These are phyloP conservation scores for Eurystomus gularis DNA, from an alignment of 2,113 vertebrate species.

Conservation along the genomic window DNA sequence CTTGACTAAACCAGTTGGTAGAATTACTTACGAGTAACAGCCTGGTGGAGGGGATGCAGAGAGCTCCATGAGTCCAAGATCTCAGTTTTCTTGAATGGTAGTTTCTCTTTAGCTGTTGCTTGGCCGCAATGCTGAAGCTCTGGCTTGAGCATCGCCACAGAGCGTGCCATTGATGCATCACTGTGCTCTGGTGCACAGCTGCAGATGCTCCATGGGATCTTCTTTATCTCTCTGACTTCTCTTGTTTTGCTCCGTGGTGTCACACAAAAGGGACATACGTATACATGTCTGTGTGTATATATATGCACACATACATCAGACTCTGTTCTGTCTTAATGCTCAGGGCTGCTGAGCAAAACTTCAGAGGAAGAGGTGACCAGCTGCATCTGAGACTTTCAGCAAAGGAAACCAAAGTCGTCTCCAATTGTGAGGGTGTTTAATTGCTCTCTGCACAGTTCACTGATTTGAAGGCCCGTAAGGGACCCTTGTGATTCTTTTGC, in stretches of 20 bases:
- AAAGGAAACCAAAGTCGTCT: constrained; percentile 22
- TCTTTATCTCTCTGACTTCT: not conserved
- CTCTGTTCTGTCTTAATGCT: not conserved
- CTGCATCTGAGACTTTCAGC: constrained; percentile 41
- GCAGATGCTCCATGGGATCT: not conserved
- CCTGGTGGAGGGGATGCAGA: not conserved
- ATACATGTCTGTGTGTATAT: not conserved
- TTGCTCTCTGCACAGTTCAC: constrained; percentile 19
- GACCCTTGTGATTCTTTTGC: not conserved
- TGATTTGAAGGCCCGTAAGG: not conserved
- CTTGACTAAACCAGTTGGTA: not conserved
- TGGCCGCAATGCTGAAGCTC: not conserved
- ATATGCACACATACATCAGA: not conserved
- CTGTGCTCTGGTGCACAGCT: not conserved
- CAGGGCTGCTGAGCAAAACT: not conserved
- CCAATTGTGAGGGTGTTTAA: not conserved
- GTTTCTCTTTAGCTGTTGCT: not conserved
- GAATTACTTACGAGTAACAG: not conserved
- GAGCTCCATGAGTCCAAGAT: not conserved
- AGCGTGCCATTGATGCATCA: not conserved
- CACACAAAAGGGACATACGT: not conserved
- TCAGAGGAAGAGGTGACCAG: not conserved
- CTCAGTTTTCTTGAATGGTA: not conserved
- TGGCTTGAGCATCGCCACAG: not conserved
- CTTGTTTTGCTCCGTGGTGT: not conserved